phyloP scores from a whole-genome alignment of 2,888 invertebrate species.

The Onchidella celtica region DNA sequence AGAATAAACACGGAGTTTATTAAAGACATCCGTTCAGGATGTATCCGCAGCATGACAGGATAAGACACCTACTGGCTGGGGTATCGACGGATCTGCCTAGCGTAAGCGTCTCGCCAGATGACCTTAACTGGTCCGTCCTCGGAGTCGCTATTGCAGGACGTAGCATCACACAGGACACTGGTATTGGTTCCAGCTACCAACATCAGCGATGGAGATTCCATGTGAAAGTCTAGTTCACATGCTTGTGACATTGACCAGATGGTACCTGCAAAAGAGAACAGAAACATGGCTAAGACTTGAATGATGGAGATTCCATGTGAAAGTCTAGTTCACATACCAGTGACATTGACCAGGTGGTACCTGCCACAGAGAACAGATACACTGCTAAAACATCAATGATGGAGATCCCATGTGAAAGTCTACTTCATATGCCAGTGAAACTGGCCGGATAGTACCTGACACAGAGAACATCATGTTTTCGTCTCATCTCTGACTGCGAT shows the following conservation, averaged over 20 bases:
- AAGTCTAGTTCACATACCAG: slow-evolving; percentile 16
- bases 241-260: too few species aligned
- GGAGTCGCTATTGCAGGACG: not conserved
- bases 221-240: slow-evolving; percentile 29
- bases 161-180: slow-evolving; percentile 36
- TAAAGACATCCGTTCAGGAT: too few species aligned
- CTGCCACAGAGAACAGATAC: too few species aligned
- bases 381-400: slow-evolving; percentile 12
- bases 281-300: too few species aligned
- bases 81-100: not conserved
- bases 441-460: too few species aligned
- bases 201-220: not conserved
- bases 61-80: not conserved
- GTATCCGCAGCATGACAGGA: too few species aligned
- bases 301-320: not conserved
- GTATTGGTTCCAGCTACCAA: not conserved
- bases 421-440: not conserved
- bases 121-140: not conserved
- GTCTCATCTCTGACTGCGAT: too few species aligned
- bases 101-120: not conserved
- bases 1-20: too few species aligned
- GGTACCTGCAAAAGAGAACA: too few species aligned
- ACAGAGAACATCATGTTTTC: too few species aligned
- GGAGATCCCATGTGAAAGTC: slow-evolving; percentile 7
- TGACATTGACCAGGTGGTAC: too few species aligned